Percentiles rank a stretch among this genome's conserved stretches.
These are phyloP conservation scores for Protaetia brevitarsis DNA, from an alignment of 1,140 invertebrate genomes.

Conservation along the genomic window DNA sequence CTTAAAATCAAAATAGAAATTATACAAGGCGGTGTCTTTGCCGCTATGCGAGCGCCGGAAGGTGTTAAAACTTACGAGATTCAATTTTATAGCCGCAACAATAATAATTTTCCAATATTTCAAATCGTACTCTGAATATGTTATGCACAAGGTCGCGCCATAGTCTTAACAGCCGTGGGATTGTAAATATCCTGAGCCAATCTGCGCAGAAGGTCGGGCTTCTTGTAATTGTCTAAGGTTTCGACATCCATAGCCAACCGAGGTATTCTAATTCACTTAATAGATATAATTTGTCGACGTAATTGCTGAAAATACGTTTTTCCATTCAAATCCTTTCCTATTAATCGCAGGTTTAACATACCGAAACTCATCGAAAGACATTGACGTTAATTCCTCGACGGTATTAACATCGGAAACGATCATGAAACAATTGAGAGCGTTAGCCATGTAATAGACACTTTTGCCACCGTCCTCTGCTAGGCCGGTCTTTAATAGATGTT, in stretches of 20 bases:
- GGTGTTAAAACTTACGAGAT: no score
- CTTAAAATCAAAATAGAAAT: no score
- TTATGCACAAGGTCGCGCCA: constrained; percentile 38
- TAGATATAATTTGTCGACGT: constrained; percentile 36
- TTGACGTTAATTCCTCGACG: constrained; percentile 28
- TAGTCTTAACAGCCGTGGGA: constrained; percentile 32
- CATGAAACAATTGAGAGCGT: constrained; percentile 39
- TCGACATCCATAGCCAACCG: constrained; percentile 29
- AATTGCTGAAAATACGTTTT: constrained; percentile 32
- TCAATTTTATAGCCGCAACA: constrained; percentile 27
- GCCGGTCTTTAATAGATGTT: constrained; percentile 31
- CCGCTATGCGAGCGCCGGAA: no score
- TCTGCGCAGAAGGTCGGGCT: constrained; percentile 35
- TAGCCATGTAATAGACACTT: constrained; percentile 32
- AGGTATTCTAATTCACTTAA: constrained; percentile 35
- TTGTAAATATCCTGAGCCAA: constrained; percentile 29
- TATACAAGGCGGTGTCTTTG: no score
- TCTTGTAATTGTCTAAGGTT: constrained; percentile 33
- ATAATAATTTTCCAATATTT: constrained; percentile 40
- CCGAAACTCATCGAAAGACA: constrained; percentile 33
- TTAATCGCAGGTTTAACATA: constrained; percentile 27
- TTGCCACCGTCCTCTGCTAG: constrained; percentile 17
- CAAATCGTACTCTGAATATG: constrained; percentile 34
- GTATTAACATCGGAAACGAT: constrained; percentile 33
- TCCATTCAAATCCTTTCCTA: neutral